phyloP scores from a whole-genome alignment of 1,140 invertebrate genomes.

The Listronotus bonariensis region DNA sequence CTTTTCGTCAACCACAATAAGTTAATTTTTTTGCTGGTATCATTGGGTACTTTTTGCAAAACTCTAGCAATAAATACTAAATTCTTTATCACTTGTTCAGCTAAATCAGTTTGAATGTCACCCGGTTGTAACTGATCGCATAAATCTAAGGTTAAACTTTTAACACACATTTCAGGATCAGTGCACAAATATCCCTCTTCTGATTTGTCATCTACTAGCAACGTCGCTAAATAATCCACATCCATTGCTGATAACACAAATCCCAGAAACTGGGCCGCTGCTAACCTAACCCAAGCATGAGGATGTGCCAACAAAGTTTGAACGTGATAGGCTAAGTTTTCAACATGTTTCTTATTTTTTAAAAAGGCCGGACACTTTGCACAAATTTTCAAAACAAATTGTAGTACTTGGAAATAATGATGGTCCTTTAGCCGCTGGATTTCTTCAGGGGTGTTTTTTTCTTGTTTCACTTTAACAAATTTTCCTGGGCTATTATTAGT shows the following conservation, averaged over 20 bases:
- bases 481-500: conserved; percentile 49
- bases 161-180: conserved; percentile 64
- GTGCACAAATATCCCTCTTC: conserved; percentile 65
- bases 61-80: conserved; percentile 71
- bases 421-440: conserved; percentile 65
- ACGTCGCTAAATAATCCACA: conserved; percentile 61
- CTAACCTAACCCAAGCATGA: conserved; percentile 76
- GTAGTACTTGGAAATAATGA: conserved; percentile 72
- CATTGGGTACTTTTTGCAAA: conserved; percentile 58
- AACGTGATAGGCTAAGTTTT: conserved; percentile 57
- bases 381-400: conserved; percentile 66
- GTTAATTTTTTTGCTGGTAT: conserved; percentile 56
- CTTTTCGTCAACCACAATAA: conserved; percentile 72
- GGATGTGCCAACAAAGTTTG: conserved; percentile 64
- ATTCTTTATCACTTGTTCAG: conserved; percentile 74
- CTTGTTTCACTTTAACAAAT: conserved; percentile 52
- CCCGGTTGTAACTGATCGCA: conserved; percentile 73
- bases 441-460: conserved; percentile 50
- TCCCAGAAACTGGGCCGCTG: conserved; percentile 74
- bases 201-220: conserved; percentile 56
- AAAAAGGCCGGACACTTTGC: conserved; percentile 61
- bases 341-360: conserved; percentile 45
- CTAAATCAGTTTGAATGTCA: conserved; percentile 62
- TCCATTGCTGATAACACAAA: conserved; percentile 69
- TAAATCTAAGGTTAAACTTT: conserved; percentile 72